Evolutionary conservation across 2,113 vertebrate species (phyloP).

Genomic region (Nyctibius bracteatus): DNA sequence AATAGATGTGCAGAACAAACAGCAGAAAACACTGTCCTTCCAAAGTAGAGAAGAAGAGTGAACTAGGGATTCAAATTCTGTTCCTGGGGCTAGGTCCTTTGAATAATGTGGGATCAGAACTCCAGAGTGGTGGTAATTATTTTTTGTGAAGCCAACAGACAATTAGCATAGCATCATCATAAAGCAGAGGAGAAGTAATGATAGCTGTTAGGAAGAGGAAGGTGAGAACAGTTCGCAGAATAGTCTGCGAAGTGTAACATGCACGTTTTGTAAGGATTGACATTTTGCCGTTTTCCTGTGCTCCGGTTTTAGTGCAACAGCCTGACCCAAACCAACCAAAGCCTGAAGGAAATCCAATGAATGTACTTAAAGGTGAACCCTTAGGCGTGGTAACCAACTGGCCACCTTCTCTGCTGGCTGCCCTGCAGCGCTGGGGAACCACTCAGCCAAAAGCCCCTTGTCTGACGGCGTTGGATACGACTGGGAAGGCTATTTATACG

Average conservation of each 20-base stretch:
- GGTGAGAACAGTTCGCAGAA: neutral
- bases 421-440: constrained; percentile 88
- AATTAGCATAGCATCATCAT: neutral
- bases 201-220: neutral
- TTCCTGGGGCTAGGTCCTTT: neutral
- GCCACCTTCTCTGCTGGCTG: constrained; percentile 84
- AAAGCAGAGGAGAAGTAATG: neutral
- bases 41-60: neutral
- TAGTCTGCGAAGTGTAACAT: neutral
- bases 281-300: neutral
- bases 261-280: neutral
- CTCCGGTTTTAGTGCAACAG: constrained; percentile 82
- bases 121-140: neutral
- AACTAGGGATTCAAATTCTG: neutral
- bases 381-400: constrained; percentile 76
- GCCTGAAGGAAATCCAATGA: constrained; percentile 85
- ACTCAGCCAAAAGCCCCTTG: constrained; percentile 89
- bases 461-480: constrained; percentile 87
- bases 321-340: constrained; percentile 93
- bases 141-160: neutral
- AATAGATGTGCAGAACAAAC: neutral
- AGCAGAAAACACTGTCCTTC: neutral
- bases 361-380: constrained; percentile 83
- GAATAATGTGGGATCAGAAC: neutral
- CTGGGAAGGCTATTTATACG: constrained; percentile 86